These are phyloP conservation scores for Helicoverpa assulta DNA, from an alignment of 2,888 invertebrate species.

Conservation along the genomic window DNA sequence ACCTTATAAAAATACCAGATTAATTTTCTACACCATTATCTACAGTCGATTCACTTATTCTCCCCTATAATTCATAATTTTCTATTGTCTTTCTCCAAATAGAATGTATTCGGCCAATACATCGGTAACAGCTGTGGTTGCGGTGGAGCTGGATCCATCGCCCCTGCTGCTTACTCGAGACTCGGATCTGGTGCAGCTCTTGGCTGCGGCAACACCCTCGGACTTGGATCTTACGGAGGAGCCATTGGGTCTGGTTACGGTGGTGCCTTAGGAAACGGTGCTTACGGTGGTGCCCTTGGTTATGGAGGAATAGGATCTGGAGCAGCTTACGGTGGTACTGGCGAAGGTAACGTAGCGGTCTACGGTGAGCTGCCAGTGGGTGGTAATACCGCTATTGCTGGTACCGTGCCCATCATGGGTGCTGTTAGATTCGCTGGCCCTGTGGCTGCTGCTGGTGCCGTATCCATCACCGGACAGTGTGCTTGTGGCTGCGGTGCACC, in stretches of 20 bases:
- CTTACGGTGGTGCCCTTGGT: neutral
- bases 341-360: conserved; percentile 66
- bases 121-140: conserved; percentile 18
- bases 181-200: conserved; percentile 32
- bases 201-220: conserved; percentile 12
- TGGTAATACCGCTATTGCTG: conserved; percentile 66
- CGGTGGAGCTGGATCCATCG: neutral
- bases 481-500: conserved; percentile 37
- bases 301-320: neutral
- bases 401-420: conserved; percentile 69
- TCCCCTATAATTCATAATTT: too few relatives aligned
- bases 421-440: conserved; percentile 53
- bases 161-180: neutral
- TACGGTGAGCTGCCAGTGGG: conserved; percentile 66
- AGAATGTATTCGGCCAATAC: conserved; percentile 18
- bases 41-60: too few relatives aligned
- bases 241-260: neutral
- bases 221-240: neutral
- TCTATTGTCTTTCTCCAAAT: neutral
- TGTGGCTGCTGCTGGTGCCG: conserved; percentile 41
- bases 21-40: too few relatives aligned
- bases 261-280: neutral
- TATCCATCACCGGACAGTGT: conserved; percentile 40
- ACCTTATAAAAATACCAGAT: too few relatives aligned
- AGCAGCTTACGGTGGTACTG: conserved; percentile 56